Evolutionary conservation across 1,140 invertebrate genomes (phyloP).

Genomic region (Ips typographus): DNA sequence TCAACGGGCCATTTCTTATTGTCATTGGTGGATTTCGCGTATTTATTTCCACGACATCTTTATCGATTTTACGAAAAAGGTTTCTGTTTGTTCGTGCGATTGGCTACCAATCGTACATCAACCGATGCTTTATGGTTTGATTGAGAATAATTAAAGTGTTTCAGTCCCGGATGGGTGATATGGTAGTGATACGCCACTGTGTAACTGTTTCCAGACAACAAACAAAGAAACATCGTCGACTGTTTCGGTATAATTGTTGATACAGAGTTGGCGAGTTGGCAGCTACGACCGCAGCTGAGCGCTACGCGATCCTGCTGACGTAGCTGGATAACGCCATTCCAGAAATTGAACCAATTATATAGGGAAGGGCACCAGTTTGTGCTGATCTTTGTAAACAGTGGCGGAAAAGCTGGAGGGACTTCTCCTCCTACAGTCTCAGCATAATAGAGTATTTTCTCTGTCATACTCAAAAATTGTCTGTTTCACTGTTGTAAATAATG

Average conservation of each 20-base stretch:
- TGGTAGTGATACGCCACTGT: background rate
- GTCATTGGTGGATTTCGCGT: constrained; percentile 28
- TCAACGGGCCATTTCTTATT: constrained; percentile 35
- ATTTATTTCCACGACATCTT: constrained; percentile 26
- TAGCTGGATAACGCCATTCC: constrained; percentile 8
- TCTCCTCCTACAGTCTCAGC: too few species aligned
- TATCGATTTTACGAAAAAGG: constrained; percentile 9
- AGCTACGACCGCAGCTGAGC: constrained; percentile 5
- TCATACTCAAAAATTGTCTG: too few species aligned
- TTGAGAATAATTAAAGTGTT: too few species aligned
- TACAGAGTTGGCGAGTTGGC: constrained; percentile 15
- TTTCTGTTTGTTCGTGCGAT: constrained; percentile 27
- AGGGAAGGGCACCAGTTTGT: background rate
- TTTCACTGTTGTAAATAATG: too few species aligned
- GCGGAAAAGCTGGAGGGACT: too few species aligned
- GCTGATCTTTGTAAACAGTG: too few species aligned
- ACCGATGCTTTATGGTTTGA: too few species aligned
- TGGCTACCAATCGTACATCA: constrained; percentile 15
- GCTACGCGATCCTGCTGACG: constrained; percentile 4
- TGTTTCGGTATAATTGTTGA: constrained; percentile 15
- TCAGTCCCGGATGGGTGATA: too few species aligned
- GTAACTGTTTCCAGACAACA: constrained; percentile 6
- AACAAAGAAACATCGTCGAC: constrained; percentile 7
- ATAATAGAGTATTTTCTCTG: too few species aligned
- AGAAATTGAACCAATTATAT: constrained; percentile 18